phyloP scores from a whole-genome alignment of 2,888 invertebrate genomes.

The Mycalesis mineus region DNA sequence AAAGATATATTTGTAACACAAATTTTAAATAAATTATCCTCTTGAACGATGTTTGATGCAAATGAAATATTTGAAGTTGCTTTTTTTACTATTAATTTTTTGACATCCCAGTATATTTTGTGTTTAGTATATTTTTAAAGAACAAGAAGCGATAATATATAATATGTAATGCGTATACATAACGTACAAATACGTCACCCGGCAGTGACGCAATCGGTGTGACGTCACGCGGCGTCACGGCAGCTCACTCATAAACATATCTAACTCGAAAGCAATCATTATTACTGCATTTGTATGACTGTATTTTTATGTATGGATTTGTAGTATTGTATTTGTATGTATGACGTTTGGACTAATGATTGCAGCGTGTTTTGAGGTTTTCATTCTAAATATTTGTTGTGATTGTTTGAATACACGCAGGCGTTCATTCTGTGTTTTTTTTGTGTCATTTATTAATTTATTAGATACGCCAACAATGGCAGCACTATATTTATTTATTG shows the following conservation, averaged over 20 bases:
- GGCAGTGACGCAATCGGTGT: not conserved
- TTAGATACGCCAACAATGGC: too few species aligned
- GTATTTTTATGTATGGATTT: slow-evolving; percentile 45
- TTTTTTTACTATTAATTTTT: too few species aligned
- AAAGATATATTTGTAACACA: too few species aligned
- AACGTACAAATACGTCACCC: slow-evolving; percentile 3
- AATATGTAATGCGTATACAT: not conserved
- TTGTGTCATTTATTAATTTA: not conserved
- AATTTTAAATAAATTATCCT: too few species aligned
- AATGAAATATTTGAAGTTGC: too few species aligned
- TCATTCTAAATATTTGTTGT: not conserved
- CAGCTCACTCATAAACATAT: slow-evolving; percentile 67
- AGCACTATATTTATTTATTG: too few species aligned
- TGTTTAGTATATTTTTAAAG: too few species aligned
- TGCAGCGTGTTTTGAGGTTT: slow-evolving; percentile 29
- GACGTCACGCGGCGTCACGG: slow-evolving; percentile 52
- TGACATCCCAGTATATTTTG: too few species aligned
- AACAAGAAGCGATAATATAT: too few species aligned
- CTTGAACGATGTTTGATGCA: too few species aligned
- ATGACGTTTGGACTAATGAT: slow-evolving; percentile 34
- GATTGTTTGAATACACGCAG: too few species aligned
- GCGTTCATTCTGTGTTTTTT: not conserved
- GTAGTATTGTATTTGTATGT: slow-evolving; percentile 36
- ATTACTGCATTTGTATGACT: slow-evolving; percentile 43
- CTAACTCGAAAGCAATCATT: slow-evolving; percentile 71